phyloP scores from a whole-genome alignment of 2,113 vertebrate species.

The Archocentrus centrarchus region DNA sequence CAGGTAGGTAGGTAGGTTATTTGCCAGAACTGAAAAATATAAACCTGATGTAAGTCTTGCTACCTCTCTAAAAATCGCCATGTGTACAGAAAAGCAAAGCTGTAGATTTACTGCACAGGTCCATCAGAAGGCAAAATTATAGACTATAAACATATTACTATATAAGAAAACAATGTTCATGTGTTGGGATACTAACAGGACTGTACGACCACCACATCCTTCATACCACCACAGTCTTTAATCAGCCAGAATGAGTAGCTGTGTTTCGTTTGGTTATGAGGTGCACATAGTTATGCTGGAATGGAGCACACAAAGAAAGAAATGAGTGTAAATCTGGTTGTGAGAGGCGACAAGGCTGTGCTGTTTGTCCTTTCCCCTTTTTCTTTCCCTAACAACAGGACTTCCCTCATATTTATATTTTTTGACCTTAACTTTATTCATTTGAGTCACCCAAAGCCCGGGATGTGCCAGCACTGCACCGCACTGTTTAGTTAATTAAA shows the following conservation, averaged over 20 bases:
- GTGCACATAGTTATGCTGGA: not conserved
- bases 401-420: not conserved
- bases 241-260: not conserved
- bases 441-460: not conserved
- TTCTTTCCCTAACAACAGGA: not conserved
- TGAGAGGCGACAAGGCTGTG: not conserved
- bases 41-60: no score
- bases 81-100: not conserved
- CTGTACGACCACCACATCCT: not conserved
- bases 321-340: not conserved
- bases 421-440: not conserved
- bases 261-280: not conserved
- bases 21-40: no score
- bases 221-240: not conserved
- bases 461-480: not conserved
- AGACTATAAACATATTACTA: not conserved
- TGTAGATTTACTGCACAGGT: fast-evolving
- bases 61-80: not conserved
- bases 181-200: not conserved
- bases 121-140: not conserved
- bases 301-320: not conserved
- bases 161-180: not conserved
- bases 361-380: not conserved
- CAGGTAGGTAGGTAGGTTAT: no score
- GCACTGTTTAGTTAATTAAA: fast-evolving